Conservation (phyloP, 1,140 invertebrate species). For the Arion vulgaris region DNA sequence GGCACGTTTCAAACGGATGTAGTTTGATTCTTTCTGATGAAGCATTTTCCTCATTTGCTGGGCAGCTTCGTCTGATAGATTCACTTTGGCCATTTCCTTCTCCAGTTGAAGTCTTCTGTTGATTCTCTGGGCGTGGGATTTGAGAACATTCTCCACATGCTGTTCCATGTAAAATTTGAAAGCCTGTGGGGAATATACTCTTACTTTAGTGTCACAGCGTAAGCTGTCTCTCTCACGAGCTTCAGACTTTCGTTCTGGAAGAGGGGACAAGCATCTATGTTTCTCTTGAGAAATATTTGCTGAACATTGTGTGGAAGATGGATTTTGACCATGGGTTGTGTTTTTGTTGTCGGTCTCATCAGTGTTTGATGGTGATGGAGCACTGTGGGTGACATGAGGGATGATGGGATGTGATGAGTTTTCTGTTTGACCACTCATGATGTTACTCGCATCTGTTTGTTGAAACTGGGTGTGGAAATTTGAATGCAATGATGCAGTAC, state of each 20-base stretch:
- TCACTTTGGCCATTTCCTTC: slow-evolving; percentile 90
- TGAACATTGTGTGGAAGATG: background rate
- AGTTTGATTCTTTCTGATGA: slow-evolving; percentile 98
- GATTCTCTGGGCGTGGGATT: slow-evolving; percentile 92
- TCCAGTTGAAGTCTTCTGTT: slow-evolving; percentile 92
- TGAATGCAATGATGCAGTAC: background rate
- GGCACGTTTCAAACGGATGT: slow-evolving; percentile 91
- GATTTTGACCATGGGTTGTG: slow-evolving; percentile 17
- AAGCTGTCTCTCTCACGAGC: slow-evolving; percentile 95
- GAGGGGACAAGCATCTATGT: slow-evolving; percentile 81
- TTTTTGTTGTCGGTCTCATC: slow-evolving; percentile 65
- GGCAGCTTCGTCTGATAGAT: slow-evolving; percentile 70
- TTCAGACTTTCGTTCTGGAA: slow-evolving; percentile 92
- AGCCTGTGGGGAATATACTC: slow-evolving; percentile 88
- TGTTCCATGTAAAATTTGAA: slow-evolving; percentile 99
- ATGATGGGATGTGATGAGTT: background rate
- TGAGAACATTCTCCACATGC: slow-evolving; percentile 97
- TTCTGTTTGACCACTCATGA: slow-evolving; percentile 1
- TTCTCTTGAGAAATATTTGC: slow-evolving; percentile 47
- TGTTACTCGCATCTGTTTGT: background rate
- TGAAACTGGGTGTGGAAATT: background rate
- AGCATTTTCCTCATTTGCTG: slow-evolving; percentile 92
- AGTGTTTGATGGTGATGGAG: slow-evolving; percentile 45
- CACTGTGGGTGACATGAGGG: slow-evolving; percentile 25
- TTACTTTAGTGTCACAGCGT: slow-evolving; percentile 88